phyloP scores from a whole-genome alignment of 2,888 invertebrate genomes.

The Amphipyra berbera region DNA sequence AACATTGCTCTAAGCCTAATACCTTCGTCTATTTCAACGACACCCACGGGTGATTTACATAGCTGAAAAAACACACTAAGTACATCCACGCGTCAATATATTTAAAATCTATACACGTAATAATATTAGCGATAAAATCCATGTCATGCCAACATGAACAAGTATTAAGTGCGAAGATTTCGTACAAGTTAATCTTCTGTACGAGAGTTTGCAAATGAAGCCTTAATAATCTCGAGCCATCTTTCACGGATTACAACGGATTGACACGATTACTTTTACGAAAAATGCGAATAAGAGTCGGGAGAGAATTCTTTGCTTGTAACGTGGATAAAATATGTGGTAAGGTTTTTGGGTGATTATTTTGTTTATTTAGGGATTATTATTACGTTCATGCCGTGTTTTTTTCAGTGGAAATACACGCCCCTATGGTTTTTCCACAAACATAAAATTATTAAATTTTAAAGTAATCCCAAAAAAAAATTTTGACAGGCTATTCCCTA shows the following conservation, averaged over 20 bases:
- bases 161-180: constrained; percentile 61
- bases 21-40: no score
- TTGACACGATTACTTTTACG: constrained; percentile 66
- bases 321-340: constrained; percentile 38
- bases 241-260: constrained; percentile 71
- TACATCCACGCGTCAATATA: constrained; percentile 8
- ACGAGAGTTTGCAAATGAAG: constrained; percentile 72
- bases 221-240: constrained; percentile 71
- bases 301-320: constrained; percentile 51
- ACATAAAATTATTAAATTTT: no score
- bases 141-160: constrained; percentile 47
- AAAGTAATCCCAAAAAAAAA: no score
- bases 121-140: constrained; percentile 48
- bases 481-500: no score
- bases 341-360: constrained; percentile 47
- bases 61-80: no score
- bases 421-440: no score
- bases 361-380: constrained; percentile 33
- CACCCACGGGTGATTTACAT: no score
- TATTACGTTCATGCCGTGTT: constrained; percentile 7
- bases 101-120: constrained; percentile 48
- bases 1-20: no score
- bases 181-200: constrained; percentile 68
- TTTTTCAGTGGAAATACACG: not conserved
- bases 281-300: constrained; percentile 51